phyloP scores from a whole-genome alignment of 2,888 invertebrate species.

The Eledone cirrhosa region DNA sequence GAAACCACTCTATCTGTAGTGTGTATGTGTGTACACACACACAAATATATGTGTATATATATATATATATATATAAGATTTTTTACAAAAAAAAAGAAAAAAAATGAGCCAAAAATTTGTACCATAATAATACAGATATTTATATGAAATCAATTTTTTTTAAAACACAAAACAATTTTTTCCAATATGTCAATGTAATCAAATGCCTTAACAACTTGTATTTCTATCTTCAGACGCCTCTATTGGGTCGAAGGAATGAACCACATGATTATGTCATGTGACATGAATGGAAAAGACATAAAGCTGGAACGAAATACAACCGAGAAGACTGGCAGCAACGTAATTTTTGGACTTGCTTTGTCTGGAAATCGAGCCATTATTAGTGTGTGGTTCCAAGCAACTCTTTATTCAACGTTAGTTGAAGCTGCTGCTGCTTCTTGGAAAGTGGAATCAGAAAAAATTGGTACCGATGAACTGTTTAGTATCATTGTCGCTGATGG shows the following conservation, averaged over 20 bases:
- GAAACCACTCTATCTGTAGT: no score
- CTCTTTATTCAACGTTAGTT: slow-evolving; percentile 45
- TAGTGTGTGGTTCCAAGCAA: slow-evolving; percentile 51
- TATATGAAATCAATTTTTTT: no score
- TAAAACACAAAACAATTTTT: no score
- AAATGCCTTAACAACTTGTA: no score
- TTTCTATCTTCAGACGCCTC: slow-evolving; percentile 43
- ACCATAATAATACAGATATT: no score
- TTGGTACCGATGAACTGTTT: slow-evolving; percentile 49
- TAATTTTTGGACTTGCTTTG: slow-evolving; percentile 54
- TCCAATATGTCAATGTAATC: no score
- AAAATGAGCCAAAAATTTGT: no score
- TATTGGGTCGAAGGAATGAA: slow-evolving; percentile 60
- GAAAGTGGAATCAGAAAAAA: slow-evolving; percentile 44
- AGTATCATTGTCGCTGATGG: slow-evolving; percentile 49
- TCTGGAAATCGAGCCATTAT: slow-evolving; percentile 55
- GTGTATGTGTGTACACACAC: no score
- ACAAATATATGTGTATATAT: no score
- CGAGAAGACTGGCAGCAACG: slow-evolving; percentile 41
- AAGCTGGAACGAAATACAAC: slow-evolving; percentile 44
- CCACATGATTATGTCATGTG: slow-evolving; percentile 50
- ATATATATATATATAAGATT: no score
- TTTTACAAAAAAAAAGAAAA: no score
- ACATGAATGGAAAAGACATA: slow-evolving; percentile 47
- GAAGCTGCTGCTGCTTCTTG: slow-evolving; percentile 46